Conservation (phyloP, 2,888 invertebrate genomes). For the Galerucella calmariensis region DNA sequence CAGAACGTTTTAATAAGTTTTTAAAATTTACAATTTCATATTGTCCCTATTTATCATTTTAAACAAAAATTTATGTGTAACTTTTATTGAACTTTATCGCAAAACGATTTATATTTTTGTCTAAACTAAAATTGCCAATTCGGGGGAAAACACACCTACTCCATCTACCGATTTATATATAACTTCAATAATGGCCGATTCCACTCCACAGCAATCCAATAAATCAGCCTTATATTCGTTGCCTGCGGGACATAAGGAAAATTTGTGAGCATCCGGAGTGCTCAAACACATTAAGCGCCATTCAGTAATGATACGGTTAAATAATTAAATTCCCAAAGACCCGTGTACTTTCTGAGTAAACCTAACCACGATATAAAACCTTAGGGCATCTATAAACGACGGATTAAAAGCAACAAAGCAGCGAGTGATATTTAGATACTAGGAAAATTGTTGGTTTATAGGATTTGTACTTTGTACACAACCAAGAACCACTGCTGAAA, state of each 20-base stretch:
- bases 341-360: slow-evolving; percentile 2
- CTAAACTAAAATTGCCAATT: slow-evolving; percentile 12
- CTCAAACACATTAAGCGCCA: slow-evolving; percentile 21
- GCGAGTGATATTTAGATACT: background rate
- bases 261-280: slow-evolving; percentile 3
- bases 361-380: slow-evolving; percentile 10
- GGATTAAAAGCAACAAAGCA: background rate
- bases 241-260: slow-evolving; percentile 12
- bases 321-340: slow-evolving; percentile 19
- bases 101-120: background rate
- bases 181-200: slow-evolving; percentile 11
- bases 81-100: no score
- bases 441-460: background rate
- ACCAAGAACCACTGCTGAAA: no score
- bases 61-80: no score
- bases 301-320: slow-evolving; percentile 21
- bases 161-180: background rate
- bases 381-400: background rate
- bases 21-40: no score
- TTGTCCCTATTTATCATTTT: no score
- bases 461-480: no score
- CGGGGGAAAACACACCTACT: background rate
- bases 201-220: background rate
- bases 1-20: no score
- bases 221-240: slow-evolving; percentile 6